Evolutionary conservation across 2,888 invertebrate species (phyloP).

Genomic region (Archips xylosteana): DNA sequence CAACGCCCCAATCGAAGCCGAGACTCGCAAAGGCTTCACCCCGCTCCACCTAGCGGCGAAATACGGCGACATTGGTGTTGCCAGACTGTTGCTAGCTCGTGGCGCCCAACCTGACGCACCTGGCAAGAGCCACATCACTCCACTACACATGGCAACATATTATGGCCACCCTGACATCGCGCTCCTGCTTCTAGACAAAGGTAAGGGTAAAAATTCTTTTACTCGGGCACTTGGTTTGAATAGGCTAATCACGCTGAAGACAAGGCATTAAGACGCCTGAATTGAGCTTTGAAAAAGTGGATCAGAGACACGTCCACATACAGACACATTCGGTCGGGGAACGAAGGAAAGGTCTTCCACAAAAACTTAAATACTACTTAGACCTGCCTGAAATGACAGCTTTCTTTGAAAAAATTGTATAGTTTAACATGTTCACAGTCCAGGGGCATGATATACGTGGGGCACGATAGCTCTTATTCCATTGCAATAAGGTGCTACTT

Average conservation of each 20-base stretch:
- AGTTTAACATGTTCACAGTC: too few species aligned
- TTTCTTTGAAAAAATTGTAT: too few species aligned
- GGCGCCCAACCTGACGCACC: slow-evolving; percentile 95
- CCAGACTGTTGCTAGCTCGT: slow-evolving; percentile 93
- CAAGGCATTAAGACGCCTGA: slow-evolving; percentile 23
- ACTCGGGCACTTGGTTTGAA: background rate
- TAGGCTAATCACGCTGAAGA: slow-evolving; percentile 1
- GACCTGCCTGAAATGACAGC: too few species aligned
- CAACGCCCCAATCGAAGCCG: slow-evolving; percentile 94
- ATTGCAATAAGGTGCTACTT: too few species aligned
- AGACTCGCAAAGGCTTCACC: slow-evolving; percentile 99
- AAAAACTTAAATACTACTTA: too few species aligned
- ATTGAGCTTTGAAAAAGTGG: background rate
- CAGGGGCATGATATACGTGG: too few species aligned
- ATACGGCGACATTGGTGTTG: slow-evolving; percentile 97
- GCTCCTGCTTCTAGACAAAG: slow-evolving; percentile 94
- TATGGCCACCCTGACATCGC: slow-evolving; percentile 98
- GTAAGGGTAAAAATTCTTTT: slow-evolving; percentile 60
- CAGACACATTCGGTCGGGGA: background rate
- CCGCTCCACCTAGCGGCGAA: slow-evolving; percentile 98
- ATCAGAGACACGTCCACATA: background rate
- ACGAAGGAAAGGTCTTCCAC: too few species aligned
- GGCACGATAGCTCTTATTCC: too few species aligned
- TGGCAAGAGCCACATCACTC: slow-evolving; percentile 97
- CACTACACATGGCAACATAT: slow-evolving; percentile 98